Evolutionary conservation across 2,113 vertebrate species (phyloP).

Genomic region (Peromyscus polionotus): DNA sequence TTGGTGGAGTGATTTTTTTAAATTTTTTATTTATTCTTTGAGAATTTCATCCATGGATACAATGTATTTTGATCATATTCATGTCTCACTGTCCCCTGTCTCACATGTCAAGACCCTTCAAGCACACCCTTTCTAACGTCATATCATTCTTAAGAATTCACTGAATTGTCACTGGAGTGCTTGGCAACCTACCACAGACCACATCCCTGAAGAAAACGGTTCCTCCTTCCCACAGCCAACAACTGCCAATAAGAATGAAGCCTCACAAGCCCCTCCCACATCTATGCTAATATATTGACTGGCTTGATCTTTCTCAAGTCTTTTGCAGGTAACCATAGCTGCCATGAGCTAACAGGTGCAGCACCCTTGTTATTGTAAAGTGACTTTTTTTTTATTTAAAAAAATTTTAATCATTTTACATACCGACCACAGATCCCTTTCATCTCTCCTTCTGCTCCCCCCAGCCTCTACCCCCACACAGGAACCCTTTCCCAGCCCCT

Average conservation of each 20-base stretch:
- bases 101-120: neutral
- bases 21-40: neutral
- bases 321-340: neutral
- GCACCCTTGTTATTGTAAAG: neutral
- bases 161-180: neutral
- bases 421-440: too few relatives aligned
- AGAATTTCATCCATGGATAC: neutral
- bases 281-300: neutral
- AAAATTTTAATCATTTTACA: too few relatives aligned
- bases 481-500: too few relatives aligned
- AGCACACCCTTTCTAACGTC: neutral
- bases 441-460: too few relatives aligned
- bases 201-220: neutral
- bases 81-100: neutral
- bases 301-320: neutral
- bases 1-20: neutral
- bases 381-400: neutral
- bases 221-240: neutral
- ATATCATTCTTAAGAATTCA: neutral
- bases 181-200: neutral
- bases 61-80: too few relatives aligned
- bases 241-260: neutral
- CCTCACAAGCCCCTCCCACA: neutral
- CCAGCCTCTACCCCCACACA: too few relatives aligned
- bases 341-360: neutral